A percentile compares a stretch with the other conserved stretches of the same genome.
These are phyloP conservation scores for Atrichornis clamosus DNA, from an alignment of 2,113 vertebrate genomes.

Conservation along the genomic window DNA sequence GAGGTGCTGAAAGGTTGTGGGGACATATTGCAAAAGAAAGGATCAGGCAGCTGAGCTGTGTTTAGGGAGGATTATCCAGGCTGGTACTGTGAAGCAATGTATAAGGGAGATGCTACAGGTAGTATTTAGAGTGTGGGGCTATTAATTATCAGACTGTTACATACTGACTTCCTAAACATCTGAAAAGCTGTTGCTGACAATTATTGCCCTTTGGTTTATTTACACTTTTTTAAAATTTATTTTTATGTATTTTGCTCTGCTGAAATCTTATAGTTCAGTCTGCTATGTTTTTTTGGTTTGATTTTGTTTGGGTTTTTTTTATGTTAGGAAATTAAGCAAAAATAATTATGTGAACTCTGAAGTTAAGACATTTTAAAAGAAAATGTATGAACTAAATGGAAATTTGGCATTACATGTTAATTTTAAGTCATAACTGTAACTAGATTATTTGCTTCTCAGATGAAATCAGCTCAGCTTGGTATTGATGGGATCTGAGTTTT, in stretches of 20 bases:
- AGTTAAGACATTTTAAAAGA: not conserved
- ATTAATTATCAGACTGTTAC: not conserved
- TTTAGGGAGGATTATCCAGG: not conserved
- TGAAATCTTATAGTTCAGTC: not conserved
- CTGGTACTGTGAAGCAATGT: not conserved
- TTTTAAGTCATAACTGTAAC: not conserved
- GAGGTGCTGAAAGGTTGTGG: not conserved
- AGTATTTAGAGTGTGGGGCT: not conserved
- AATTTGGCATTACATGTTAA: not conserved
- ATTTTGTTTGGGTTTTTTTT: too few species aligned
- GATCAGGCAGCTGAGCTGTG: not conserved
- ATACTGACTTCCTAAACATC: not conserved
- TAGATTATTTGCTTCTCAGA: not conserved
- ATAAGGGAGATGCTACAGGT: not conserved
- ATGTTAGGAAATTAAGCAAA: not conserved
- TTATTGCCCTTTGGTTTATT: not conserved
- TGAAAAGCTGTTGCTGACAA: not conserved
- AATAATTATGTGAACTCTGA: not conserved
- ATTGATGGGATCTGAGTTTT: constrained; percentile 16
- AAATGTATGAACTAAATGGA: not conserved
- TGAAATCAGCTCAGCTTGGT: not conserved
- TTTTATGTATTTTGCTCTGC: not conserved
- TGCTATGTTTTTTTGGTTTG: not conserved
- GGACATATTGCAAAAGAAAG: not conserved
- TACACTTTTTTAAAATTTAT: not conserved